phyloP scores from a whole-genome alignment of 2,113 vertebrate genomes.

The Progne subis region DNA sequence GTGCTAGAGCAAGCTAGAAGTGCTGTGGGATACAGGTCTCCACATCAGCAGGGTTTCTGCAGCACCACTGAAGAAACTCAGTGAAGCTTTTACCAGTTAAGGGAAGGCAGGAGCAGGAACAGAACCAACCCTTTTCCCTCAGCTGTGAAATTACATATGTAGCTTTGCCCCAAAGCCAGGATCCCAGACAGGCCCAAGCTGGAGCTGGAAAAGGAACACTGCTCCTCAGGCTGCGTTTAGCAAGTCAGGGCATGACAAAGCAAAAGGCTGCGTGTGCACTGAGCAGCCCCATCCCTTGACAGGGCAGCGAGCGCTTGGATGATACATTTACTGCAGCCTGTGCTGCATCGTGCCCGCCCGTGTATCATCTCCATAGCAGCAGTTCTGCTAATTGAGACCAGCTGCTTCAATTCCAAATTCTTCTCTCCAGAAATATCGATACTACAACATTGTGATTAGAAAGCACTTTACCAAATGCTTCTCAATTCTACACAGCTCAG shows the following conservation, averaged over 20 bases:
- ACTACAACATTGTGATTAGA: constrained; percentile 64
- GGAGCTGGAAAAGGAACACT: neutral
- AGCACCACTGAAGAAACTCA: neutral
- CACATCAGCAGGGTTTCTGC: rapidly evolving
- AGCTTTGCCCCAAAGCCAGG: neutral
- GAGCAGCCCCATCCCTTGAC: neutral
- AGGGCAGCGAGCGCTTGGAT: neutral
- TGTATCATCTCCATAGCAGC: constrained; percentile 66
- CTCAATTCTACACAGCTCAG: constrained; percentile 53
- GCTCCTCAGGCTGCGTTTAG: neutral
- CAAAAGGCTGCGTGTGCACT: neutral
- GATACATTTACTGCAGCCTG: neutral
- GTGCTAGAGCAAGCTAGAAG: neutral
- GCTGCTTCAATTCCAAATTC: constrained; percentile 66
- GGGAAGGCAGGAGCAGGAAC: neutral
- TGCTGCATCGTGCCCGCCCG: neutral
- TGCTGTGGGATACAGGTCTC: neutral
- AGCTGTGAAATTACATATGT: neutral
- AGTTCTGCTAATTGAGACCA: constrained; percentile 71
- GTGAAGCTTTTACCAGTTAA: neutral
- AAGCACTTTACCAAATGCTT: constrained; percentile 71
- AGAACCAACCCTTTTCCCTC: neutral
- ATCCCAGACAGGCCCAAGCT: neutral
- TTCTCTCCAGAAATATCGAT: constrained; percentile 73
- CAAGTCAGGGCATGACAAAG: neutral